Conservation (phyloP, 2,797 vertebrate species). For the Microhierax caerulescens region DNA sequence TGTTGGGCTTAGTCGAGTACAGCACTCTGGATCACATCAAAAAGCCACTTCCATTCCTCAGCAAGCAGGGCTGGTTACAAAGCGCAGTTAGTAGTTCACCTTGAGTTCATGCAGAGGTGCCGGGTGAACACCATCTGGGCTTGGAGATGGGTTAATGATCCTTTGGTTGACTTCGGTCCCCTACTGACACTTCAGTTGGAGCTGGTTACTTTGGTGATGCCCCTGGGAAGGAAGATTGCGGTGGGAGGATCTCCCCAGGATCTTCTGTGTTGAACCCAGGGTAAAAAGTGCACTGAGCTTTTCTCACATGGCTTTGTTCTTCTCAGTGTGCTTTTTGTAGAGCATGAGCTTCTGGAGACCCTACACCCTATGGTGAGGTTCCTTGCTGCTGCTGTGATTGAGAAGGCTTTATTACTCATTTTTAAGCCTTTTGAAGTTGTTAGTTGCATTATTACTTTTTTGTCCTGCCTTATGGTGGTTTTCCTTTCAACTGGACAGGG, state of each 20-base stretch:
- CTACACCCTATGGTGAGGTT: neutral
- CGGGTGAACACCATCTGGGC: neutral
- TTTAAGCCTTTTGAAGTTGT: constrained; percentile 31
- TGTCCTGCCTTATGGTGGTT: neutral
- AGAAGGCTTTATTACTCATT: neutral
- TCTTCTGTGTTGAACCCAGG: neutral
- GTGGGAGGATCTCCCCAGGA: neutral
- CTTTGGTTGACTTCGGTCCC: neutral
- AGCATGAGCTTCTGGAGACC: neutral
- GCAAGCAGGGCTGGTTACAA: neutral
- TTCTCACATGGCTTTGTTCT: constrained; percentile 3
- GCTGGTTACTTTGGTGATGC: neutral
- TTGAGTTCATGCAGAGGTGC: neutral
- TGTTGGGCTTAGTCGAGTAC: neutral
- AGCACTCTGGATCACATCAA: constrained; percentile 20
- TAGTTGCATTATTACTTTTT: neutral
- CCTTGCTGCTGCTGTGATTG: neutral
- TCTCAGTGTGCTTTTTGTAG: neutral
- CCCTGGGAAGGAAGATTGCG: neutral
- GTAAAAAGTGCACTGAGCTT: neutral
- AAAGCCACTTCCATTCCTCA: constrained; percentile 1
- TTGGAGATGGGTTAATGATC: neutral
- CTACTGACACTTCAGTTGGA: neutral
- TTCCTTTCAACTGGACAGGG: neutral
- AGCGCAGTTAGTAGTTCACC: neutral